Evolutionary conservation across 2,888 invertebrate genomes (phyloP), one percentile per base, ranked within the genome.

Genomic region (Alloscopus bannaensis): DNA sequence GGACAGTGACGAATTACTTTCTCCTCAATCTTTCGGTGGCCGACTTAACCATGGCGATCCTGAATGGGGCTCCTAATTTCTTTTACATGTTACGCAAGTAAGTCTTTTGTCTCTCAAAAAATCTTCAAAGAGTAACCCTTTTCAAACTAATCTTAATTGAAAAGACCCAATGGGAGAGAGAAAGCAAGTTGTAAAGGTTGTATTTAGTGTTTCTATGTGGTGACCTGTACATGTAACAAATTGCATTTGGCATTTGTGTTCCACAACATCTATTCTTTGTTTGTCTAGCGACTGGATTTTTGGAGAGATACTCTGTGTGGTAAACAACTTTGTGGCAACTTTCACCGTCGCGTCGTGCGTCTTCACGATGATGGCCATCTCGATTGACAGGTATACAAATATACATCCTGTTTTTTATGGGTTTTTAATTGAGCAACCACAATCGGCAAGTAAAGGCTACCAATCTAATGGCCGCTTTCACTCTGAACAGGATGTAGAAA

Each of bases 1-100:
- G 96, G 81, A 96, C 96, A 0, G 95, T 96, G 8, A 97, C 97
- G 65, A 97, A 97, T 89, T 97, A 95, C 89, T 96, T 96, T 88
- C 91, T 97, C 82, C 62, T 81, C 82, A 97, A 97, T 88, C 90
- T 97, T 70, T 95, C 95, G 75, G 91, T 94, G 52, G 95, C 96
- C 24, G 96, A 97, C 87, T 90, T 95, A 83, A 91, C 96, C 88
- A 94, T 96, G 91, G 94, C 96, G 0, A 91, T 94, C 1, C 91
- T 97, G 86, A 97, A 97, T 89, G 95, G 96, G 86, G 92, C 94
- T 83, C 96, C 96, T 90, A 96, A 96, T 89, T 96, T 95, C 88
- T 93, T 94, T 86, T 96, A 95, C 89, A 95, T 96, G 93, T 89
- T 97, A 0, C 69, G 60, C 55, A 75, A 81, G 83, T 81, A 81